Percentiles rank a stretch among this genome's conserved stretches.
phyloP scores from a whole-genome alignment of 2,113 vertebrate genomes.

The Vulpes vulpes region DNA sequence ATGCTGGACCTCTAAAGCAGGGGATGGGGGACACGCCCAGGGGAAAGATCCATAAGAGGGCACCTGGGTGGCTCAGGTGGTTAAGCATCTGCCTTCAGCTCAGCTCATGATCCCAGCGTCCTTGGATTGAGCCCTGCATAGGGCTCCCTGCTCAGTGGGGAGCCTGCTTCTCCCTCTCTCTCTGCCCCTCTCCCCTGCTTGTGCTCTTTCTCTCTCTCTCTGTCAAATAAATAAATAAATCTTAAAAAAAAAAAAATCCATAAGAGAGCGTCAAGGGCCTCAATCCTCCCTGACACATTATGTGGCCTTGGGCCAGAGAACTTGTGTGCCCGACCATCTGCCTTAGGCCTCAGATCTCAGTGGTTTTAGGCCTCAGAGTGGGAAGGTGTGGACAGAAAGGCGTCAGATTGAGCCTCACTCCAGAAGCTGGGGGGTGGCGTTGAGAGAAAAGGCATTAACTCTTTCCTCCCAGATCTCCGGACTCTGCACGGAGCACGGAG shows the following conservation, averaged over 20 bases:
- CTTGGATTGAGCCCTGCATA: no score
- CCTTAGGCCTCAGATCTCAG: background rate
- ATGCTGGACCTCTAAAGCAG: background rate
- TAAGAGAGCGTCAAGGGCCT: background rate
- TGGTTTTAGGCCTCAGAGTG: background rate
- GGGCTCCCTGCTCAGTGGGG: no score
- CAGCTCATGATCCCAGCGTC: no score
- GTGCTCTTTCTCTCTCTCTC: no score
- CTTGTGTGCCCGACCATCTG: background rate
- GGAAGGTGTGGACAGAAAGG: background rate
- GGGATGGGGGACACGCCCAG: background rate
- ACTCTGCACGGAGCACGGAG: no score
- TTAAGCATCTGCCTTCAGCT: no score
- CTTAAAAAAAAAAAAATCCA: no score
- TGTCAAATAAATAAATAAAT: no score
- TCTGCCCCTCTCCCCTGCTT: no score
- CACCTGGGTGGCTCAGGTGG: no score
- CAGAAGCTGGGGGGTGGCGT: background rate
- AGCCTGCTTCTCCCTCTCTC: no score
- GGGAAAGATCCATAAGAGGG: background rate
- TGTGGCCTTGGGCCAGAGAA: background rate
- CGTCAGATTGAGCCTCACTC: background rate
- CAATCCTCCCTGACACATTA: accelerated
- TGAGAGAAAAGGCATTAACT: background rate
- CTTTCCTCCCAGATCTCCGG: background rate